phyloP scores from a whole-genome alignment of 2,113 vertebrate genomes.

The Oncorhynchus mykiss region DNA sequence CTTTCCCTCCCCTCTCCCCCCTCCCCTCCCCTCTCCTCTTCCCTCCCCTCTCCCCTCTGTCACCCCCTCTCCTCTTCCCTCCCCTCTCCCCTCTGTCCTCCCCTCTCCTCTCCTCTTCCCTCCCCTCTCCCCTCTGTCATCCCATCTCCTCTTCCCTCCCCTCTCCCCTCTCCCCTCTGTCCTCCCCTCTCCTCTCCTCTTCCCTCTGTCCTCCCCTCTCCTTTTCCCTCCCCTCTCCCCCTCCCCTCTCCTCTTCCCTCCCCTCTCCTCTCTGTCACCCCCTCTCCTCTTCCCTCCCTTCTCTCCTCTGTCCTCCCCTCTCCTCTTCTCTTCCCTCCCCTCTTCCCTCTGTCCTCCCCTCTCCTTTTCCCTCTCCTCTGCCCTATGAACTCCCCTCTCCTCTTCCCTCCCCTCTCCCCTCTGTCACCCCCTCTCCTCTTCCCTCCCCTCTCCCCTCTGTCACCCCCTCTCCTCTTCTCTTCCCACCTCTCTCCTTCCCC shows the following conservation, averaged over 20 bases:
- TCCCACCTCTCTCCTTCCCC: neutral
- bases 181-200: neutral
- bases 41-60: accelerated
- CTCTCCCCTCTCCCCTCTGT: neutral
- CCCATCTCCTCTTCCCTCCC: neutral
- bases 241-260: no score
- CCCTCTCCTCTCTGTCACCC: constrained; percentile 84
- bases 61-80: neutral
- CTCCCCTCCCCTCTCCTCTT: no score
- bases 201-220: no score
- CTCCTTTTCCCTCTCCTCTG: constrained; percentile 67
- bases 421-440: neutral
- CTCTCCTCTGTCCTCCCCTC: constrained; percentile 78
- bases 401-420: accelerated
- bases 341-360: no score
- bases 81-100: constrained; percentile 34
- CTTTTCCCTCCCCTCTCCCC: neutral
- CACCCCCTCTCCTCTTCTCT: accelerated
- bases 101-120: accelerated
- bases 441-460: constrained; percentile 40
- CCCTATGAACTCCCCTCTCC: constrained; percentile 64
- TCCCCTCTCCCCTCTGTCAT: no score
- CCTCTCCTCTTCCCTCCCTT: constrained; percentile 80
- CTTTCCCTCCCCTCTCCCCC: constrained; percentile 61
- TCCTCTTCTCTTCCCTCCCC: no score